Evolutionary conservation across 2,797 vertebrate species (phyloP), one percentile per base, ranked within the genome.

Genomic region (Danio albolineatus): DNA sequence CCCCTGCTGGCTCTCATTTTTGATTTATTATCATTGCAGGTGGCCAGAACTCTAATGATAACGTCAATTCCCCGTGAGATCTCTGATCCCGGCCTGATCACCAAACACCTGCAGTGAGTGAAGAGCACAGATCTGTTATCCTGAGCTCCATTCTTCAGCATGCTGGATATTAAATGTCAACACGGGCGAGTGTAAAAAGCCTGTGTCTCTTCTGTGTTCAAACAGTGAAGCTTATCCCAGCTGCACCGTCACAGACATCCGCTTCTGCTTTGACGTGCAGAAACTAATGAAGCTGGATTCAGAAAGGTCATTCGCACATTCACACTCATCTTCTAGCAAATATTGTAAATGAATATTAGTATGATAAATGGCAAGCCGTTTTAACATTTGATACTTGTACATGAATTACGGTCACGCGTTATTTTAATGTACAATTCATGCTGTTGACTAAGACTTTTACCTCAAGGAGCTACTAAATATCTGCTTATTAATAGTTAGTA

Each of bases 91-190:
- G 95, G 95, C 76, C 92, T 98, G 83, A 92, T 99, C 91, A 96
- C 94, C 83, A 99, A 96, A 90, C 98, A 99, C 87, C 97, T 99
- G 82, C 97, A 99, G 98, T 99, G 94, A 95, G 95, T 93, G 84
- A 43, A 44, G 13, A n/a, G 64, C 83, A 71, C 56, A 36, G 71
- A 49, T 48, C 21, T 36, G 41, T 16, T 36, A 9, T 17, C 51
- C 2, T 61, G 7, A 67, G 61, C 17, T 80, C 8, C 38, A 75
- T 60, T 14, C 44, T 36, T 39, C 9, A 61, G 85, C 65, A 66
- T 56, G 44, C 36, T 54, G 19, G 62, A 44, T 44, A 66, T 51
- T 62, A 74, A 51, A 61, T 48, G 71, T 61, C 71, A 73, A 19
- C 56, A 60, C 43, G 48, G 14, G 21, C n/a, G 13, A 73, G 41